Conservation (phyloP, 2,888 invertebrate species). For the Yponomeuta evonymella region DNA sequence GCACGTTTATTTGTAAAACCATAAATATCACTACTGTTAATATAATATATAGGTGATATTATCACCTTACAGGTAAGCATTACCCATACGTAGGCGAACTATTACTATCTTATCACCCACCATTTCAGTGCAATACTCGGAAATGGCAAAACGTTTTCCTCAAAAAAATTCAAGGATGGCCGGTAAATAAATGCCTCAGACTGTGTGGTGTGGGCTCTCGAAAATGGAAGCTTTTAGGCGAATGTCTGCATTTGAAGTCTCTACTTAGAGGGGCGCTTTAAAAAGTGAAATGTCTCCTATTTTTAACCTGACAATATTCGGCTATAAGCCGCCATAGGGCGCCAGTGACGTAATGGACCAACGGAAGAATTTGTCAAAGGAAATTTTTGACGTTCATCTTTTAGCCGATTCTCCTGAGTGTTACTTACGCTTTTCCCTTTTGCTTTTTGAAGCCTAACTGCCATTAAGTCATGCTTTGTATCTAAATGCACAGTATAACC, state of each 20-base stretch:
- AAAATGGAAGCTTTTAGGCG: constrained; percentile 1
- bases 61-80: background rate
- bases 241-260: background rate
- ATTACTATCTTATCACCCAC: background rate
- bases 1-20: background rate
- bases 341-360: background rate
- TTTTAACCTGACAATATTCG: background rate
- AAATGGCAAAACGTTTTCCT: background rate
- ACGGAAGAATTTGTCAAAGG: too few relatives aligned
- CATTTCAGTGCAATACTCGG: background rate
- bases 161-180: background rate
- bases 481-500: too few relatives aligned
- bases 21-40: too few relatives aligned
- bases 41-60: background rate
- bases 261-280: background rate
- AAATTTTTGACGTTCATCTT: too few relatives aligned
- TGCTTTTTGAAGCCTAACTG: too few relatives aligned
- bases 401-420: too few relatives aligned
- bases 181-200: background rate
- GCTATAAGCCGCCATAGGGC: background rate
- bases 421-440: too few relatives aligned
- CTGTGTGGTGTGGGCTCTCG: background rate
- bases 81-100: too few relatives aligned
- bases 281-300: background rate
- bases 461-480: too few relatives aligned